These are phyloP conservation scores for Dynastes maya DNA, from an alignment of 2,888 invertebrate species.

Conservation along the genomic window DNA sequence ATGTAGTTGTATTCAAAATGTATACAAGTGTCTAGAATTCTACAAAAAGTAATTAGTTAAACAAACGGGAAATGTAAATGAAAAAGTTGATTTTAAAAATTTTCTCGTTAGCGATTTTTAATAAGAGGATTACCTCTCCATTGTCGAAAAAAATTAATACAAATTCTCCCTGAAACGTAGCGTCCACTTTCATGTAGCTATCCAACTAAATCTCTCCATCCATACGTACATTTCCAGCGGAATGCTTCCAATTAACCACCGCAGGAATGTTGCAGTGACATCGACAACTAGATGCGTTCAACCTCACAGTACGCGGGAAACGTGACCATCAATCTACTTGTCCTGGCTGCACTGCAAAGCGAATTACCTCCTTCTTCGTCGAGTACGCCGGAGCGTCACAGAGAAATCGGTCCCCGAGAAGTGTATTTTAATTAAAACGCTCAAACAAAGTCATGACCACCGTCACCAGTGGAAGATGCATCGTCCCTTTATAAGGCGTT, in stretches of 20 bases:
- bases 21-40: too few relatives aligned
- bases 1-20: too few relatives aligned
- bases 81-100: too few relatives aligned
- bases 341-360: constrained; percentile 24
- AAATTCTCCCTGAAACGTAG: neutral
- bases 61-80: too few relatives aligned
- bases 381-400: constrained; percentile 8
- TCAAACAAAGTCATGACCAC: constrained; percentile 24
- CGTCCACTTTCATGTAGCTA: neutral
- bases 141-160: constrained; percentile 13
- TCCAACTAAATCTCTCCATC: constrained; percentile 26
- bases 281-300: constrained; percentile 40
- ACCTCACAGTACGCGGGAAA: constrained; percentile 17
- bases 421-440: constrained; percentile 29
- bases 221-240: neutral
- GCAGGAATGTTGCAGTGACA: constrained; percentile 41
- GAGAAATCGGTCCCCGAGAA: constrained; percentile 13
- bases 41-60: too few relatives aligned
- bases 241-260: constrained; percentile 42
- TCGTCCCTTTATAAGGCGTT: neutral
- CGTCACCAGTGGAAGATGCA: constrained; percentile 9
- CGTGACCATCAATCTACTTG: constrained; percentile 41
- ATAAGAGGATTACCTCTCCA: constrained; percentile 15
- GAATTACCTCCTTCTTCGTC: constrained; percentile 34
- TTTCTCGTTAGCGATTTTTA: constrained; percentile 1